Evolutionary conservation across 2,797 vertebrate genomes (phyloP), one percentile per base, ranked within the genome.

Genomic region (Cirrhinus mrigala): DNA sequence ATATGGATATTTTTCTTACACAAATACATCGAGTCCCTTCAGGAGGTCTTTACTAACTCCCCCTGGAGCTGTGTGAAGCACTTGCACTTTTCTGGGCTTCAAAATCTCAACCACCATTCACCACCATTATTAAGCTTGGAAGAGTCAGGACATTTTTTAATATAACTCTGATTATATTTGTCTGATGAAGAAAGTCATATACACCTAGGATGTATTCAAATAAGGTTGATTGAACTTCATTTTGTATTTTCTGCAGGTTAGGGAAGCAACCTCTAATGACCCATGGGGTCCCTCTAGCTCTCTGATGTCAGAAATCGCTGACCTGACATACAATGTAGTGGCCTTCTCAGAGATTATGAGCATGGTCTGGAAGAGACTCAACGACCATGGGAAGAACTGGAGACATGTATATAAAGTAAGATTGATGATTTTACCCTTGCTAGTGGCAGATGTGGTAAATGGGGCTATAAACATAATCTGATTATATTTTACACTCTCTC

Each of bases 341-440:
- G 97, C 97, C 92, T 98, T 98, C 93, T 98, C 97, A 0, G 97
- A 98, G 94, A 98, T 98, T 89, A 98, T 98, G 97, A 97, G 97
- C 92, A 98, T 98, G 97, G 96, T 98, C 89, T 98, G 97, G 97
- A 97, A 97, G 80, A 95, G 97, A 70, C 97, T 98, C 86, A 98
- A 98, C 0, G 97, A 98, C 93, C 97, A 98, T 0, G 97, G 97
- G 90, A 98, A 98, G 93, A 98, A 98, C 94, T 98, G 97, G 97
- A 95, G 97, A 91, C 97, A 98, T 0, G 97, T 98, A 56, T 98
- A 98, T 93, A 98, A 98, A 96, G 97, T 98, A 69, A 86, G 93
- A 15, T 76, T 40, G 6, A 15, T 3, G 11, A 8, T 33, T 62
- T 62, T 50, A 37, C 22, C 40, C 22, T 37, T 24, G 2, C 62